phyloP scores from a whole-genome alignment of 2,113 vertebrate genomes.

The Chloropsis cyanopogon region DNA sequence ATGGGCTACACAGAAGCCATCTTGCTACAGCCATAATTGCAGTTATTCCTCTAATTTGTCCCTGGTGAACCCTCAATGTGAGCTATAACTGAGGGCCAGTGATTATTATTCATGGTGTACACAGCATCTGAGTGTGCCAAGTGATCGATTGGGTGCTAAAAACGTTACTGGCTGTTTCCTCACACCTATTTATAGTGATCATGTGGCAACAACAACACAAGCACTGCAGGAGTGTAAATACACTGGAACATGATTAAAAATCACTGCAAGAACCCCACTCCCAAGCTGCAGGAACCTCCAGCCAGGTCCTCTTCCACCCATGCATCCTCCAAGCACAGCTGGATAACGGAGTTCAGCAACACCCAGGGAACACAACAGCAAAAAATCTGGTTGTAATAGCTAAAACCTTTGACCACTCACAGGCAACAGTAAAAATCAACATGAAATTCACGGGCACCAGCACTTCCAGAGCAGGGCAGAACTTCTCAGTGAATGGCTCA shows the following conservation, averaged over 20 bases:
- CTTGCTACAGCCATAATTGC: neutral
- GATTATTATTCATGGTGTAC: neutral
- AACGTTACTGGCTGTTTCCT: neutral
- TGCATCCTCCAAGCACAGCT: neutral
- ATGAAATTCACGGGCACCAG: neutral
- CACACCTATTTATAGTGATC: neutral
- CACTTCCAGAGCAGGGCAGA: neutral
- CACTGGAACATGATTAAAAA: neutral
- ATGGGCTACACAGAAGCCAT: neutral
- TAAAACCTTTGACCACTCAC: neutral
- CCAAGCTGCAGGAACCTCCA: neutral
- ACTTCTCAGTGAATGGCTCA: neutral
- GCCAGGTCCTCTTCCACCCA: neutral
- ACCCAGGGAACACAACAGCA: neutral
- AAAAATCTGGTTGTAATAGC: neutral
- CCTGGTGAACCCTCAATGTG: neutral
- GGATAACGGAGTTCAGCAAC: neutral
- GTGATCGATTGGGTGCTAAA: neutral
- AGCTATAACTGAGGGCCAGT: neutral
- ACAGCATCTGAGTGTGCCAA: neutral
- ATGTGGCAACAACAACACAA: neutral
- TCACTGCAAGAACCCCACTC: neutral
- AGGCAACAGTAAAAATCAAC: conserved; percentile 31
- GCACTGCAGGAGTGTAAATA: neutral
- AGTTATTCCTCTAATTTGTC: neutral